Base-by-base conservation (phyloP, 2,888 invertebrate species). In the Pammene aurita region DNA sequence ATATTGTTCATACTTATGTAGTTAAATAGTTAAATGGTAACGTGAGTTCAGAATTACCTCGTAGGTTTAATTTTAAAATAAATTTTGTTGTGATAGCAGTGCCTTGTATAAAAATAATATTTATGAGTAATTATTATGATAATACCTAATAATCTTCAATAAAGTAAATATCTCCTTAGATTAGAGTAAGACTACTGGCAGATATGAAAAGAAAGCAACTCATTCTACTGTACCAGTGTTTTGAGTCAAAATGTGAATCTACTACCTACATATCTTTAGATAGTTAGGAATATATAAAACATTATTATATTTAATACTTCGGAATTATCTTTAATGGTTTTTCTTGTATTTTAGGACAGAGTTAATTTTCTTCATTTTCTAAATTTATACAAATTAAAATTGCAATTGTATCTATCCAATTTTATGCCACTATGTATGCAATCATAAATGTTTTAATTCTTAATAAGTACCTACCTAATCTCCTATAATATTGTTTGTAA, bases 61-160 rank as follows among this genome's bases (percentile, higher is more conserved):
- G 74, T 78, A 75, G 71, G 62, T 66, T 72, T 74, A 74, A 50
- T 54, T 61, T 70, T 70, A 70, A 68, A 71, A 70, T 71, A 57
- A 76, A 77, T 75, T 77, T 65, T 82, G 80, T 80, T 88, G 88
- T 88, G 88, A 89, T 88, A 88, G 79, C 80, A 78, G 87, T 88
- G 88, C 86, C 88, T 70, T 70, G 35, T 64, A 62, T 41, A 50
- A 50, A 61, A 18, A 42, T 42, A 35, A 26, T 68, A 64, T 57
- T 64, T 67, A 67, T 67, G 55, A 10, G 46, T 62, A 13, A 35
- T 54, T 35, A 54, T n/a, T 38, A 13, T 57, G 6, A 50, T 50
- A 13, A 11, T 44, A 44, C 44, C 38, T 6, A 13, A 44, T 50
- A 16, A 26, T 26, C 9, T 46, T 46, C n/a, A 48, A 18, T 18